Evolutionary conservation across 2,797 vertebrate species (phyloP), one percentile per base, ranked within the genome.

Genomic region (Rachycentron canadum): DNA sequence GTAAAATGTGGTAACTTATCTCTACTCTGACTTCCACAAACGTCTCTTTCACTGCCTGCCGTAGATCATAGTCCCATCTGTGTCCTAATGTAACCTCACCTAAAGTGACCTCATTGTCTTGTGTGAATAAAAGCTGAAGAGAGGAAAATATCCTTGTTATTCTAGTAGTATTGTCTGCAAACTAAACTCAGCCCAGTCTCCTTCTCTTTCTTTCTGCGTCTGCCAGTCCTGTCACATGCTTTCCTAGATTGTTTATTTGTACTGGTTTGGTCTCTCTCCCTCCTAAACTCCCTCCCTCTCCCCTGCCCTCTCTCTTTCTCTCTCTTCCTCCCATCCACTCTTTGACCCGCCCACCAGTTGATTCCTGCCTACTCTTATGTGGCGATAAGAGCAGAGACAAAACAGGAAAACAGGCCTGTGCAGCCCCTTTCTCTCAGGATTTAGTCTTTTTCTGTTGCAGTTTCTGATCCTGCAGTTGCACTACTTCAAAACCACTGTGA

Each of bases 231-330:
- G 41, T 91, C 91, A 91, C 85, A 88, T 78, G 81, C 38, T 79
- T 43, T 49, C 17, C 58, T 57, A 17, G 65, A 79, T 68, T 93
- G 91, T 93, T 94, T 93, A 91, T 90, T 91, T 83, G 79, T 5
- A 76, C 71, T 78, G 45, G 49, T 81, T 78, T 60, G 75, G 75
- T 83, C 61, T 73, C 21, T 43, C 43, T 64, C 68, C 11, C 45
- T 47, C 45, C 60, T 21, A 30, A 76, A 38, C 61, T 67, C 84
- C 56, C 64, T 66, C 87, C 40, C 83, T 64, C 63, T 30, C 41
- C 3, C 5, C 11, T 30, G 11, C 43, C 50, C 26, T 40, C 64
- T 25, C 43, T 19, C 41, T 49, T 25, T 28, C 73, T 60, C 80
- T 32, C 50, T 55, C 70, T 50, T 10, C 40, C 60, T 80, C 59